phyloP scores from a whole-genome alignment of 2,113 vertebrate genomes.

The Tachycineta bicolor region DNA sequence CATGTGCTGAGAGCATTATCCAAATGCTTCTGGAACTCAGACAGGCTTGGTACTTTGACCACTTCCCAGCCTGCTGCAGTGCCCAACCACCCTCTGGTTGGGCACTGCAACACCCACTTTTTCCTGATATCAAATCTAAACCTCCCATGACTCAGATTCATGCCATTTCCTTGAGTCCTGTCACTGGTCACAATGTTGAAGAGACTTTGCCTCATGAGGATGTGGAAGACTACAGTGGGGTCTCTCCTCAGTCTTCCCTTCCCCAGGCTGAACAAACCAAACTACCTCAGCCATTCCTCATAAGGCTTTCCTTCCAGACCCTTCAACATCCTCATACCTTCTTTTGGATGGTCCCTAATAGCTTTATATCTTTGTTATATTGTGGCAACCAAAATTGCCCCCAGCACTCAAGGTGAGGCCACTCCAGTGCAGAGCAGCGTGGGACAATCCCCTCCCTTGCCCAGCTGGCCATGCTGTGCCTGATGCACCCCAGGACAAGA shows the following conservation, averaged over 20 bases:
- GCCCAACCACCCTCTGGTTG: no score
- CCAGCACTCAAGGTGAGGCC: rapidly evolving
- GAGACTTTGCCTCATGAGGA: background rate
- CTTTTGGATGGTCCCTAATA: background rate
- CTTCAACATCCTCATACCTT: background rate
- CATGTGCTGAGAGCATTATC: background rate
- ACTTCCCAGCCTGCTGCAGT: background rate
- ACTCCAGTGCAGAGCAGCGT: background rate
- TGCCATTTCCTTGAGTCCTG: background rate
- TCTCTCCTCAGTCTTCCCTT: background rate
- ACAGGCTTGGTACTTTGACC: background rate
- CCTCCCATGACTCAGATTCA: background rate
- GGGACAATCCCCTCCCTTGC: background rate
- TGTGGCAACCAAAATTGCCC: background rate
- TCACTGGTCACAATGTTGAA: background rate
- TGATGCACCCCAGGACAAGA: rapidly evolving
- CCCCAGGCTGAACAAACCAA: background rate
- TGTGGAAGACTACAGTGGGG: background rate
- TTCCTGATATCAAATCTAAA: background rate
- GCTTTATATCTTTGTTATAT: background rate
- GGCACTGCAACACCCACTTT: background rate
- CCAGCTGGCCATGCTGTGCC: rapidly evolving
- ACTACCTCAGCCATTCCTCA: background rate
- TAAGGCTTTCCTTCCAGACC: background rate
- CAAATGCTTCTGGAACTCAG: background rate